phyloP scores from a whole-genome alignment of 2,113 vertebrate species.

The Isichthys henryi region DNA sequence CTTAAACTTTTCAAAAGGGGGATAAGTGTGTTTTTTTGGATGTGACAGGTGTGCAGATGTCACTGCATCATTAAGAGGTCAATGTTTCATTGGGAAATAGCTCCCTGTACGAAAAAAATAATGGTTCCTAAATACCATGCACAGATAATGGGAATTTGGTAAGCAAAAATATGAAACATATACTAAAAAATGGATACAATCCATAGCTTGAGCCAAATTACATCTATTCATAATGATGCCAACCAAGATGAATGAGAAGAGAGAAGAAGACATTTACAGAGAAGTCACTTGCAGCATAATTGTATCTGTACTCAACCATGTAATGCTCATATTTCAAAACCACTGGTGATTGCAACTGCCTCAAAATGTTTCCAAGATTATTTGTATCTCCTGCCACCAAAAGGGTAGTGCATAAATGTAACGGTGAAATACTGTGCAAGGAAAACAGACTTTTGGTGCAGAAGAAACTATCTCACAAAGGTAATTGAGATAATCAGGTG shows the following conservation, averaged over 20 bases:
- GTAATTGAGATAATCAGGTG: background rate
- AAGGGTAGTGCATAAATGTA: background rate
- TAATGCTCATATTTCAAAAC: constrained; percentile 7
- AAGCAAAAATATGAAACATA: background rate
- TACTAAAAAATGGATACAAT: background rate
- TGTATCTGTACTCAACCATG: constrained; percentile 6
- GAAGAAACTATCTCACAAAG: background rate
- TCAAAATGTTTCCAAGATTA: background rate
- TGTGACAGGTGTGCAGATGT: background rate
- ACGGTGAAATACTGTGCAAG: background rate
- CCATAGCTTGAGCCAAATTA: background rate
- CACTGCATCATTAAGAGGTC: background rate
- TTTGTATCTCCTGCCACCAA: background rate
- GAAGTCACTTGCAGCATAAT: background rate
- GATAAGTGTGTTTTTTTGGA: background rate
- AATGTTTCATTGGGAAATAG: background rate
- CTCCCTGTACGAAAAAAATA: background rate
- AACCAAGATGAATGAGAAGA: background rate
- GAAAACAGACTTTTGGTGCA: background rate
- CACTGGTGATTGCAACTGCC: background rate
- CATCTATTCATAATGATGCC: background rate
- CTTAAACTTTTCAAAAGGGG: background rate
- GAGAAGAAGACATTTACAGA: background rate
- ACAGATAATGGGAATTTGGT: background rate
- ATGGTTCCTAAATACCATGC: background rate